Percentiles rank a stretch among this genome's conserved stretches.
These are phyloP conservation scores for Resseliella maxima DNA, from an alignment of 2,888 invertebrate genomes.

Conservation along the genomic window DNA sequence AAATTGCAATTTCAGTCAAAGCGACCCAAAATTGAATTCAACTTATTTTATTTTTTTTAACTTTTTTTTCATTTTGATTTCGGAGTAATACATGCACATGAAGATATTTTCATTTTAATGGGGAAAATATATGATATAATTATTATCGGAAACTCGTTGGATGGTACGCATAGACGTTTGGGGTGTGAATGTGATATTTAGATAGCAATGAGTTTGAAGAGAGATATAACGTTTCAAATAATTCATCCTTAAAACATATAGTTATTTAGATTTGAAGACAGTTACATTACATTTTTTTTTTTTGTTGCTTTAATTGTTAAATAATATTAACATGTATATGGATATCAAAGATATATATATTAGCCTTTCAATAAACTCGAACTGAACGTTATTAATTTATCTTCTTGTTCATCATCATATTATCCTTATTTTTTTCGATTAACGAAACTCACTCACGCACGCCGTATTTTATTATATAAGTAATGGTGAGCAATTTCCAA, in stretches of 20 bases:
- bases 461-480: no score
- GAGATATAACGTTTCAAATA: slow-evolving; percentile 20
- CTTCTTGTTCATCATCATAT: neutral
- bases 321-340: slow-evolving; percentile 52
- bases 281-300: slow-evolving; percentile 14
- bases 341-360: slow-evolving; percentile 52
- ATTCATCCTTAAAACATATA: neutral
- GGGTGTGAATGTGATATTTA: neutral
- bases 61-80: neutral
- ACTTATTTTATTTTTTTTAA: neutral
- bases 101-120: neutral
- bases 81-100: neutral
- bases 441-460: neutral
- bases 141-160: neutral
- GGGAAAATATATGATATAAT: slow-evolving; percentile 1
- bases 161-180: neutral
- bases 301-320: slow-evolving; percentile 4
- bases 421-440: neutral
- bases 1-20: neutral
- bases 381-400: slow-evolving; percentile 19
- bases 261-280: slow-evolving; percentile 10
- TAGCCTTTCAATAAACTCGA: slow-evolving; percentile 26
- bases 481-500: neutral
- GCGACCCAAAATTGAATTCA: neutral
- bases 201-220: neutral